A percentile compares a stretch with the other conserved stretches of the same genome.
phyloP scores from a whole-genome alignment of 2,888 invertebrate species.

The Abrostola tripartita region DNA sequence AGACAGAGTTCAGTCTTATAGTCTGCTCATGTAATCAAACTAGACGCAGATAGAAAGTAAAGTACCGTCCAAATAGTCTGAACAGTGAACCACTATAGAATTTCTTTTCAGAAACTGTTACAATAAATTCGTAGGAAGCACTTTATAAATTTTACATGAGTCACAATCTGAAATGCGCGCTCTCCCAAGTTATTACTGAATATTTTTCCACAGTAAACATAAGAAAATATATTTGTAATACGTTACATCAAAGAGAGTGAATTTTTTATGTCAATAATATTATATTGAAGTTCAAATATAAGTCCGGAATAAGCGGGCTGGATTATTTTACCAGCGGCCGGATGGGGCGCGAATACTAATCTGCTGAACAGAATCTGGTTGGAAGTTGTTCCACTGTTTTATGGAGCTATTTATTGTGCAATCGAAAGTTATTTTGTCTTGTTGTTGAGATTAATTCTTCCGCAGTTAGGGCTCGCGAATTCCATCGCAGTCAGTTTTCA shows the following conservation, averaged over 20 bases:
- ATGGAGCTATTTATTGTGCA: not conserved
- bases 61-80: slow-evolving; percentile 12
- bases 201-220: slow-evolving; percentile 47
- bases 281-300: slow-evolving; percentile 50
- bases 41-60: not conserved
- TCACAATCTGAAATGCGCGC: slow-evolving; percentile 28
- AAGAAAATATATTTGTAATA: slow-evolving; percentile 52
- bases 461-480: not conserved
- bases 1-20: too few relatives aligned
- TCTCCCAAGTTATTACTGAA: slow-evolving; percentile 44
- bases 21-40: not conserved
- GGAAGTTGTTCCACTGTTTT: slow-evolving; percentile 8
- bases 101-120: slow-evolving; percentile 31
- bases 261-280: slow-evolving; percentile 54
- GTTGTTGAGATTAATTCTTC: not conserved
- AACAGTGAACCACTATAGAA: slow-evolving; percentile 14
- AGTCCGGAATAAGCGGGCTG: slow-evolving; percentile 23
- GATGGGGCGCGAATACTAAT: slow-evolving; percentile 39
- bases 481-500: slow-evolving; percentile 2
- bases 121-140: slow-evolving; percentile 30
- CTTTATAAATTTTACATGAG: slow-evolving; percentile 51
- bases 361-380: slow-evolving; percentile 7
- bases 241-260: slow-evolving; percentile 46
- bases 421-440: not conserved
- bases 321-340: slow-evolving; percentile 24